Evolutionary conservation across 1,140 invertebrate species (phyloP).

Genomic region (Camponotus pennsylvanicus): DNA sequence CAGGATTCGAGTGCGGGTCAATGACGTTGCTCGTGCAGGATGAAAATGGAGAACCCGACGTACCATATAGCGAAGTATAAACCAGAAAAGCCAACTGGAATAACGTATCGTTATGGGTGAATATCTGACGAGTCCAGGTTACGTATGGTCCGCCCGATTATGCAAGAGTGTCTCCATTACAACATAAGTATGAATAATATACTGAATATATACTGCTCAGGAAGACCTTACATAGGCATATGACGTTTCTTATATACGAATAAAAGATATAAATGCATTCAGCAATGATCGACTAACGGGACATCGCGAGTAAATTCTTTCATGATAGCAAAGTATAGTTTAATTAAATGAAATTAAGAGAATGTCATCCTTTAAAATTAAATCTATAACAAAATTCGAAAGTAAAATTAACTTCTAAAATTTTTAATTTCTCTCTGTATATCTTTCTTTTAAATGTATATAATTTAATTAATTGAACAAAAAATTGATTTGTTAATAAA

Average conservation of each 20-base stretch:
- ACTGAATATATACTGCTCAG: not conserved
- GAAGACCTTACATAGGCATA: constrained; percentile 2
- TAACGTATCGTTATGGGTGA: constrained; percentile 70
- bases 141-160: constrained; percentile 34
- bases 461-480: not conserved
- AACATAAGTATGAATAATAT: constrained; percentile 60
- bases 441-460: not conserved
- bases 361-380: not conserved
- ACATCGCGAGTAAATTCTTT: not conserved
- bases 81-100: constrained; percentile 38
- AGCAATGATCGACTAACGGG: not conserved
- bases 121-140: constrained; percentile 39
- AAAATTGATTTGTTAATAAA: not conserved
- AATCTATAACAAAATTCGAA: not conserved
- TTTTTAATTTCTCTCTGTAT: not conserved
- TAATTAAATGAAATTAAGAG: not conserved
- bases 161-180: constrained; percentile 54
- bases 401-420: not conserved
- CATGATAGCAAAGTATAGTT: not conserved
- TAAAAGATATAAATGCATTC: not conserved
- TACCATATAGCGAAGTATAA: constrained; percentile 7
- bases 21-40: constrained; percentile 67
- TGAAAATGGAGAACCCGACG: constrained; percentile 39
- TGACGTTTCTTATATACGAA: not conserved
- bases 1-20: constrained; percentile 74